phyloP scores from a whole-genome alignment of 2,888 invertebrate species.

The Nephrotoma appendiculata region DNA sequence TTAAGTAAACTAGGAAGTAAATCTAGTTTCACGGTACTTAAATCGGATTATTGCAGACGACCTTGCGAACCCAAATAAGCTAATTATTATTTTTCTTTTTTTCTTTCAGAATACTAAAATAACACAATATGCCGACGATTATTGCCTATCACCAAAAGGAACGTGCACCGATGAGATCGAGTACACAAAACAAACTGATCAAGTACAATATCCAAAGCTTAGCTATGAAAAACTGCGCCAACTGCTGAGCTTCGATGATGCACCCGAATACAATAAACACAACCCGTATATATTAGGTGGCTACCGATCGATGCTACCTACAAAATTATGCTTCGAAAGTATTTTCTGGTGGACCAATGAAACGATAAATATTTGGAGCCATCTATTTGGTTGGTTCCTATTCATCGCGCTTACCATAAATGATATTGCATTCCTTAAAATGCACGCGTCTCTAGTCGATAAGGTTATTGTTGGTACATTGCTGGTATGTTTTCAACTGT shows the following conservation, averaged over 20 bases:
- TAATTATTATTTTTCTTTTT: background rate
- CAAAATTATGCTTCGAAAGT: constrained; percentile 77
- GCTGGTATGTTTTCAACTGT: constrained; percentile 81
- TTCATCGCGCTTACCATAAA: constrained; percentile 73
- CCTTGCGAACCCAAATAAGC: background rate
- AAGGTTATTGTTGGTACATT: constrained; percentile 72
- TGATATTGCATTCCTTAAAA: constrained; percentile 64
- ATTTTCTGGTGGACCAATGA: constrained; percentile 96
- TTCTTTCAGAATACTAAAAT: background rate
- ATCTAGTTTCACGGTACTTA: background rate
- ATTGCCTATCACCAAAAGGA: background rate
- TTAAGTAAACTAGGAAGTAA: background rate
- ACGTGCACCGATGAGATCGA: background rate
- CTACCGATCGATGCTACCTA: constrained; percentile 68
- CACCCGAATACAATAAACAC: constrained; percentile 71
- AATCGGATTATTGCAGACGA: background rate
- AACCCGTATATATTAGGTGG: constrained; percentile 77
- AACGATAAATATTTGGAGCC: constrained; percentile 95
- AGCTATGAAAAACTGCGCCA: constrained; percentile 20
- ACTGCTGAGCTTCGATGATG: constrained; percentile 37
- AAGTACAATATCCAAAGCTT: background rate
- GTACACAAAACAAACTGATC: background rate
- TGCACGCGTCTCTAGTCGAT: constrained; percentile 64
- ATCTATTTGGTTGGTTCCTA: constrained; percentile 72
- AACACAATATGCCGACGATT: background rate